Evolutionary conservation across 2,113 vertebrate genomes (phyloP).

Genomic region (Cyphomyrus plagiostoma): DNA sequence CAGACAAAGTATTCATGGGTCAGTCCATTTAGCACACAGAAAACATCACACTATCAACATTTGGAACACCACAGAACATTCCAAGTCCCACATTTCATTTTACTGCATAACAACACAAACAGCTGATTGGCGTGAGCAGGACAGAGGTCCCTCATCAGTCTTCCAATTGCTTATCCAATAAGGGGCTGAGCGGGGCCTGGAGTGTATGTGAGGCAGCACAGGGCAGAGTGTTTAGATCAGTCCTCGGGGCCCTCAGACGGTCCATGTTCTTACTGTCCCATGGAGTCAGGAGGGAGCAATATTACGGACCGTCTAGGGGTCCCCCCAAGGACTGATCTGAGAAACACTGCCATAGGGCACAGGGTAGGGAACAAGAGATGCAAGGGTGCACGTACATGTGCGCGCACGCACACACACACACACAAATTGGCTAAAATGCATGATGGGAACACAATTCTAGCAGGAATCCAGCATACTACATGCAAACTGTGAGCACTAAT

Average conservation of each 20-base stretch:
- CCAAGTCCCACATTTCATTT: neutral
- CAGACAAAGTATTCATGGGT: slow-evolving; percentile 22
- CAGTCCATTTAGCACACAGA: neutral
- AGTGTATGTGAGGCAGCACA: neutral
- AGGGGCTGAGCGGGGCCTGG: neutral
- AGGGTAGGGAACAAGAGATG: neutral
- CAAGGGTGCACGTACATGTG: neutral
- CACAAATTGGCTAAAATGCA: neutral
- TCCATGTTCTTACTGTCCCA: too few relatives aligned
- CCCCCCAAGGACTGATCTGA: too few relatives aligned
- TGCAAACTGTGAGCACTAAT: neutral
- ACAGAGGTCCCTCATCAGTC: neutral
- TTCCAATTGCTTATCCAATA: neutral
- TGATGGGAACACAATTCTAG: neutral
- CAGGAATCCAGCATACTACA: neutral
- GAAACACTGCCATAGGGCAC: neutral
- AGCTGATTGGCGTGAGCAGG: neutral
- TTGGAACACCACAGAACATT: neutral
- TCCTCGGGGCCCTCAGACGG: too few relatives aligned
- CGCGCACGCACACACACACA: neutral
- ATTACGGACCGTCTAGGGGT: too few relatives aligned
- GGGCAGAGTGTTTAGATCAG: neutral
- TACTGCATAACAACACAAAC: neutral
- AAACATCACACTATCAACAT: neutral
- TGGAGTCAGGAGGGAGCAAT: too few relatives aligned